Conservation (phyloP, 2,888 invertebrate species). For the Lampropteryx suffumata region DNA sequence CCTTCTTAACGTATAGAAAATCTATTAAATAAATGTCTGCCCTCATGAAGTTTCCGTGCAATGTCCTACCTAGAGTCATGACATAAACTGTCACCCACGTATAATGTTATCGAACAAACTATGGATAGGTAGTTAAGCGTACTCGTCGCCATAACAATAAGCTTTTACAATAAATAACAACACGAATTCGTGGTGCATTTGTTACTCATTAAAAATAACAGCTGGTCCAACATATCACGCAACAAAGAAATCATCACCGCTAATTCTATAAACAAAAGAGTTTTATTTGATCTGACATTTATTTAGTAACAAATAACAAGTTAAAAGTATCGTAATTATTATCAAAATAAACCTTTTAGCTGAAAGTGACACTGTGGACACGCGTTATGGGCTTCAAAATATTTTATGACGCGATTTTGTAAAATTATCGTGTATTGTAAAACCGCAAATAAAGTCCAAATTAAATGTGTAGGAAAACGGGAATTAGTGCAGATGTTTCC, state of each 20-base stretch:
- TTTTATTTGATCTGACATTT: constrained; percentile 38
- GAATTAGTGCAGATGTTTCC: too few relatives aligned
- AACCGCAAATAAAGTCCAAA: not conserved
- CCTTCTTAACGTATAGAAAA: too few relatives aligned
- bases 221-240: constrained; percentile 26
- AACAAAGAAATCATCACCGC: constrained; percentile 25
- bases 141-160: too few relatives aligned
- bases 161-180: constrained; percentile 19
- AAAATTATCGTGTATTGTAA: constrained; percentile 11
- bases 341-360: constrained; percentile 45
- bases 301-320: constrained; percentile 32
- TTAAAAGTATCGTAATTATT: constrained; percentile 41
- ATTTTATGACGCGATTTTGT: constrained; percentile 26
- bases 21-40: too few relatives aligned
- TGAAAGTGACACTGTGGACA: constrained; percentile 26
- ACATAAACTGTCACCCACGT: too few relatives aligned
- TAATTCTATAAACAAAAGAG: constrained; percentile 30
- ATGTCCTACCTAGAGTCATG: too few relatives aligned
- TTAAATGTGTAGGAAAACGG: not conserved
- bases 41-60: too few relatives aligned
- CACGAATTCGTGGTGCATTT: constrained; percentile 5
- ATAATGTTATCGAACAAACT: too few relatives aligned
- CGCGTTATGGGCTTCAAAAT: constrained; percentile 17
- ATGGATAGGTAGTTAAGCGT: too few relatives aligned
- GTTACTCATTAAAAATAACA: constrained; percentile 26